Percentiles rank a stretch among this genome's conserved stretches.
Conservation (phyloP, 2,888 invertebrate species). For the Acrobasis suavella region DNA sequence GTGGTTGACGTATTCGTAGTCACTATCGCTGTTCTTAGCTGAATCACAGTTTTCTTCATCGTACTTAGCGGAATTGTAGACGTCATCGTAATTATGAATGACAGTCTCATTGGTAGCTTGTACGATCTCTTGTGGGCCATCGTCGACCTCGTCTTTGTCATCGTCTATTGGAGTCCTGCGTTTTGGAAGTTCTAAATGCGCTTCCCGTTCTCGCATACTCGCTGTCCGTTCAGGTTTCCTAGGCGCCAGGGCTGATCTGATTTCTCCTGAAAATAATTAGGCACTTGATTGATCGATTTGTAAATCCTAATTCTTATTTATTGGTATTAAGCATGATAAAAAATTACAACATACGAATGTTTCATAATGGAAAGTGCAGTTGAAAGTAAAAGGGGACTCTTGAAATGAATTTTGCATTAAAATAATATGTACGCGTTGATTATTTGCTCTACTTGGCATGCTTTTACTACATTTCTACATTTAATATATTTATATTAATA, state of each 20-base stretch:
- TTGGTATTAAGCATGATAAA: background rate
- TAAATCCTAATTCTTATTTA: background rate
- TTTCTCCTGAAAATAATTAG: constrained; percentile 84
- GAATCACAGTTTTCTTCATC: constrained; percentile 73
- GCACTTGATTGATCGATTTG: constrained; percentile 23
- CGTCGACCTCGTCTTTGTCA: constrained; percentile 78
- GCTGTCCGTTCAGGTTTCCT: constrained; percentile 93
- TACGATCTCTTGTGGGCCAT: constrained; percentile 68
- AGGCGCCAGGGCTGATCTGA: constrained; percentile 90
- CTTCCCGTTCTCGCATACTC: constrained; percentile 91
- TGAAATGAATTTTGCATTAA: background rate
- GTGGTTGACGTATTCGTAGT: constrained; percentile 85
- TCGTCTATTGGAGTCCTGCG: constrained; percentile 75
- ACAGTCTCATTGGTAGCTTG: constrained; percentile 75
- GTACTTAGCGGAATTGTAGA: constrained; percentile 73
- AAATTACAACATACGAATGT: background rate
- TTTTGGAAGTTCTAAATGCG: constrained; percentile 83
- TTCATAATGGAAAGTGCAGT: background rate
- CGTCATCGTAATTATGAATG: constrained; percentile 77
- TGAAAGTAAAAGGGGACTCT: background rate
- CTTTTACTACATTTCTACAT: background rate
- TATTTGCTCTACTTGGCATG: background rate
- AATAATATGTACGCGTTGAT: background rate
- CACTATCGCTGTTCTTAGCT: constrained; percentile 82
- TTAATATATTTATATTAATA: too few relatives aligned